These are phyloP conservation scores for Eristalinus aeneus DNA, from an alignment of 2,888 invertebrate genomes.

Conservation along the genomic window DNA sequence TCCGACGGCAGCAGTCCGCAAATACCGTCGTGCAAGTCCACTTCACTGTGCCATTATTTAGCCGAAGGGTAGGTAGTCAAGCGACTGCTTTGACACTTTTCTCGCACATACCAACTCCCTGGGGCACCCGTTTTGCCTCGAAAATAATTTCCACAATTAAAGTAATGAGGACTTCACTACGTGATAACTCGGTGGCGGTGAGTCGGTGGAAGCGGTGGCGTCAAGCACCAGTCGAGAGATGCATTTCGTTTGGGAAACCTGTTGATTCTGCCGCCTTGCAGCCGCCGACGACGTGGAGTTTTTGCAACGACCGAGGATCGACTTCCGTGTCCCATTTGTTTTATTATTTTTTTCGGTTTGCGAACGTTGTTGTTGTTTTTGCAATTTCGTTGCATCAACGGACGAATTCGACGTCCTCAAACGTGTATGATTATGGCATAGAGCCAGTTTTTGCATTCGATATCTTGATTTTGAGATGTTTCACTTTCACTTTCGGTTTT, in stretches of 20 bases:
- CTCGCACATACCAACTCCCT: not conserved
- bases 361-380: not conserved
- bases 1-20: not conserved
- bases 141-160: constrained; percentile 7
- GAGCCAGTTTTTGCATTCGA: constrained; percentile 9
- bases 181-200: not conserved
- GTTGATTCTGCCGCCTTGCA: constrained; percentile 7
- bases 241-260: constrained; percentile 9
- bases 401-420: constrained; percentile 16
- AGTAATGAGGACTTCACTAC: constrained; percentile 12
- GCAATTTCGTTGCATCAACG: constrained; percentile 21
- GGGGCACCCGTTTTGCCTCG: not conserved
- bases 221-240: not conserved
- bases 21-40: not conserved
- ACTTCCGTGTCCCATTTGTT: constrained; percentile 15
- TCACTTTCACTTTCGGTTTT: constrained; percentile 32
- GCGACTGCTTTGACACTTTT: not conserved
- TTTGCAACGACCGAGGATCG: constrained; percentile 9
- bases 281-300: not conserved
- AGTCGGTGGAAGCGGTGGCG: not conserved
- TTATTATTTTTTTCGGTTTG: not conserved
- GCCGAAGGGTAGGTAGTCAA: not conserved
- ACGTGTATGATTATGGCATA: constrained; percentile 20
- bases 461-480: constrained; percentile 20
- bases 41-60: not conserved